These are phyloP conservation scores for Philotrypesis tridentata DNA, from an alignment of 1,140 invertebrate species.

Conservation along the genomic window DNA sequence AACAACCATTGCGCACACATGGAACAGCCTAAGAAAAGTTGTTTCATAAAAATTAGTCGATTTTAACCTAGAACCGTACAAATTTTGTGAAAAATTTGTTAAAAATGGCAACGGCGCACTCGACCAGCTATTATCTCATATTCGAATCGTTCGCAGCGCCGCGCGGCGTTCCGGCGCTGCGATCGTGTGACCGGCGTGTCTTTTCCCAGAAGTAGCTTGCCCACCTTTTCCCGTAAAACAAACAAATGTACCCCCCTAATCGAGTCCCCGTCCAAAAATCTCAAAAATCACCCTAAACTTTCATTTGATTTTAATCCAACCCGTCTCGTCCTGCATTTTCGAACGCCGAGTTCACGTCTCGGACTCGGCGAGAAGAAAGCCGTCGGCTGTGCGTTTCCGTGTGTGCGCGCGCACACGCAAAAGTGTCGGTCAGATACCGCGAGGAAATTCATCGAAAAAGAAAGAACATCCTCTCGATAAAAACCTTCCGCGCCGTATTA, in stretches of 20 bases:
- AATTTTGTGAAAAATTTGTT: not conserved
- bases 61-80: too few species aligned
- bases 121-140: not conserved
- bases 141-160: conserved; percentile 2
- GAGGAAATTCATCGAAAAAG: not conserved
- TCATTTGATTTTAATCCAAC: not conserved
- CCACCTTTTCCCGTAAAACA: not conserved
- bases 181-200: not conserved
- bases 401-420: conserved; percentile 2
- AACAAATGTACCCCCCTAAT: not conserved
- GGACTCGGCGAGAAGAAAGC: not conserved
- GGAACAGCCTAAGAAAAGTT: too few species aligned
- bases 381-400: not conserved
- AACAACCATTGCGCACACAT: too few species aligned
- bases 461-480: not conserved
- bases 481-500: too few species aligned
- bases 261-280: not conserved
- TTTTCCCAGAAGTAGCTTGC: not conserved
- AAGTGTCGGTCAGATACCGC: not conserved
- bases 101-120: not conserved
- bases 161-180: conserved; percentile 42
- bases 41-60: too few species aligned
- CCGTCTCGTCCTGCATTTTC: too few species aligned
- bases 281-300: not conserved
- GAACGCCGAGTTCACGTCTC: too few species aligned